A percentile compares a stretch with the other conserved stretches of the same genome.
Conservation (phyloP, 2,797 vertebrate species). For the Chelidonichthys spinosus region DNA sequence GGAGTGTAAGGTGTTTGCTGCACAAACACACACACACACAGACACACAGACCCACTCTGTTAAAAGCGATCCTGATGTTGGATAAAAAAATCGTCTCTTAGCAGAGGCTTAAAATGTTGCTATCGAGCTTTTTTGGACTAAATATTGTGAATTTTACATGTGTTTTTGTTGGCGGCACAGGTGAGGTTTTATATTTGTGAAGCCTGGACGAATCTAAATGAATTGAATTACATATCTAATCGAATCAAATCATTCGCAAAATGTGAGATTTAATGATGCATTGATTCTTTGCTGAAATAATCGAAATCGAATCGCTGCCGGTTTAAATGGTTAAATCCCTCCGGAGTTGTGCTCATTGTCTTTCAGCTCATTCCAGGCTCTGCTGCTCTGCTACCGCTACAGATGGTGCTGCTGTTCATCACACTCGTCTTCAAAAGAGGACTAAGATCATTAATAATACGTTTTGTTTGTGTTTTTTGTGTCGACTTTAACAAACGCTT, state of each 20-base stretch:
- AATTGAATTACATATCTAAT: constrained; percentile 9
- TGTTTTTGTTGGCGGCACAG: background rate
- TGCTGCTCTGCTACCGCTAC: background rate
- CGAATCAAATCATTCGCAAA: constrained; percentile 9
- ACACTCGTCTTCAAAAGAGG: background rate
- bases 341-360: constrained; percentile 1
- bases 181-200: background rate
- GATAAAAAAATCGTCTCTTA: background rate
- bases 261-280: constrained; percentile 18
- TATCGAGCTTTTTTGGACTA: constrained; percentile 9
- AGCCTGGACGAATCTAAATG: background rate
- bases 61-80: constrained; percentile 17
- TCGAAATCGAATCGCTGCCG: constrained; percentile 6
- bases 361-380: constrained; percentile 5
- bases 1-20: constrained; percentile 34
- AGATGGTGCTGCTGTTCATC: background rate
- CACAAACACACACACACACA: constrained; percentile 28
- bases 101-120: background rate
- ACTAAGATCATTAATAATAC: background rate
- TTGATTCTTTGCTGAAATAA: constrained; percentile 20
- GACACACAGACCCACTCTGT: constrained; percentile 14
- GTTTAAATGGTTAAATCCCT: constrained; percentile 24
- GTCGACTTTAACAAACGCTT: background rate
- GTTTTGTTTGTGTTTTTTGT: background rate
- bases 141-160: background rate